These are phyloP conservation scores for Caenorhabditis zanzibari DNA, from an alignment of 2,888 invertebrate species.

Conservation along the genomic window DNA sequence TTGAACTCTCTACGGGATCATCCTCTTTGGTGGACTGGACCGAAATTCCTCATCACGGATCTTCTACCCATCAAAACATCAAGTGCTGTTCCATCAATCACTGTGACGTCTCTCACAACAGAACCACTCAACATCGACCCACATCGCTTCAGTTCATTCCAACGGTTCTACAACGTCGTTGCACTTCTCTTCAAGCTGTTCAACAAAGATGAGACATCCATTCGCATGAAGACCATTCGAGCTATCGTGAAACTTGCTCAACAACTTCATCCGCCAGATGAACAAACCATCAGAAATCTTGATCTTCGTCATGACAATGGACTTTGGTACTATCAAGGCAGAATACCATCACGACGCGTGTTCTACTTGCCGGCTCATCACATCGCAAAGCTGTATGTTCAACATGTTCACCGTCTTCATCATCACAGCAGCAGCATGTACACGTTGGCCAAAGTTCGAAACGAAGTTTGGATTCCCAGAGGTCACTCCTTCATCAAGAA, in stretches of 20 bases:
- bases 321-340: constrained; percentile 23
- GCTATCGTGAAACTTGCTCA: constrained; percentile 27
- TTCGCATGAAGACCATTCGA: background rate
- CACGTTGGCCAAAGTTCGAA: constrained; percentile 65
- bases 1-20: constrained; percentile 7
- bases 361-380: constrained; percentile 15
- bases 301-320: background rate
- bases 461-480: constrained; percentile 81
- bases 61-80: constrained; percentile 16
- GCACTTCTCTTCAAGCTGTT: background rate
- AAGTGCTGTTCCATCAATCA: background rate
- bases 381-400: constrained; percentile 8
- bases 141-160: constrained; percentile 23
- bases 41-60: background rate
- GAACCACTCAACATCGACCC: constrained; percentile 20
- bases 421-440: constrained; percentile 33
- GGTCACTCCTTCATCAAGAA: constrained; percentile 73
- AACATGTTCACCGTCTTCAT: constrained; percentile 3
- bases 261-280: constrained; percentile 23
- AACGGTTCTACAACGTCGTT: constrained; percentile 6
- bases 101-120: background rate
- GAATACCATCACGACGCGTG: background rate
- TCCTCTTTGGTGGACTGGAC: constrained; percentile 27
- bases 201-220: background rate
- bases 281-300: constrained; percentile 11